Evolutionary conservation across 2,888 invertebrate species (phyloP).

Genomic region (Eurytoma adleriae): DNA sequence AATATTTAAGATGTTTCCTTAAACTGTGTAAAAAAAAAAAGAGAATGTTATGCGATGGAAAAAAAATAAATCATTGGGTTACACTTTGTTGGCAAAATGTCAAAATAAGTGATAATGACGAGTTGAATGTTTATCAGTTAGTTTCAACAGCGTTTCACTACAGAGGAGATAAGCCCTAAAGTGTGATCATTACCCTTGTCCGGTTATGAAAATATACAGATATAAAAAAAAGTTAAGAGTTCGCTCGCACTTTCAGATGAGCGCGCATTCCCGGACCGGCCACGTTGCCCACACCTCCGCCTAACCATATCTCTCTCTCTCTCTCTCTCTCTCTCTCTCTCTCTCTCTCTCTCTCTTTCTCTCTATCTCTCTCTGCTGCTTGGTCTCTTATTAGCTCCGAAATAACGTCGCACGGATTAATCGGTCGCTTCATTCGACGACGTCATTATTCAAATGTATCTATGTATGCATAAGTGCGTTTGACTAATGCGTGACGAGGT

Average conservation of each 20-base stretch:
- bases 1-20: too few relatives aligned
- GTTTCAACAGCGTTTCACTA: too few relatives aligned
- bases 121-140: too few relatives aligned
- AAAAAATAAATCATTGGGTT: too few relatives aligned
- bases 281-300: not conserved
- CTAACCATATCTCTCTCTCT: not conserved
- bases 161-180: too few relatives aligned
- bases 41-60: too few relatives aligned
- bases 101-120: too few relatives aligned
- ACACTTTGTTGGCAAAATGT: too few relatives aligned
- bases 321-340: not conserved
- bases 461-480: slow-evolving; percentile 8
- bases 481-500: slow-evolving; percentile 41
- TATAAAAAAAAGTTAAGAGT: not conserved
- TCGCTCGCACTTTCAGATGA: not conserved
- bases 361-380: not conserved
- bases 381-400: not conserved
- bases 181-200: too few relatives aligned
- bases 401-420: slow-evolving; percentile 23
- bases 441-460: slow-evolving; percentile 52
- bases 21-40: too few relatives aligned
- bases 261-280: not conserved
- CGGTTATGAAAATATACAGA: not conserved
- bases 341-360: not conserved
- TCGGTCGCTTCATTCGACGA: slow-evolving; percentile 28